Percentiles rank a stretch among this genome's conserved stretches.
These are phyloP conservation scores for Acinonyx jubatus DNA, from an alignment of 2,113 vertebrate genomes.

Conservation along the genomic window DNA sequence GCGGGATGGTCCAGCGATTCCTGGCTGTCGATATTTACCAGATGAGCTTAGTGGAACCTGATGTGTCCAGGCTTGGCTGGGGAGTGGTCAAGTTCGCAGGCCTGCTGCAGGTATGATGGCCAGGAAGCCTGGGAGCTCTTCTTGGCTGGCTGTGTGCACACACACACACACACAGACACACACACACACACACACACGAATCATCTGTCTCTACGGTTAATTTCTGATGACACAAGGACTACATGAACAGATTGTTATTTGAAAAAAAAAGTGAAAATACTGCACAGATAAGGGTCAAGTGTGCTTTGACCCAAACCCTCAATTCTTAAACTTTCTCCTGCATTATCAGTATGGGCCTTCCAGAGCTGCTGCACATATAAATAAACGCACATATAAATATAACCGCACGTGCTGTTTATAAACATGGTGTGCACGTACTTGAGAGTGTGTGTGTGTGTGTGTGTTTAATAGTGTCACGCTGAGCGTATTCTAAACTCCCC, in stretches of 20 bases:
- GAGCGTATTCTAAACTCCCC: background rate
- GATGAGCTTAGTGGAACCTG: constrained; percentile 98
- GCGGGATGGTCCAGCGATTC: constrained; percentile 95
- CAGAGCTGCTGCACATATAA: background rate
- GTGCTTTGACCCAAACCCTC: background rate
- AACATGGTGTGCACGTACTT: background rate
- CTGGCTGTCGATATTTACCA: constrained; percentile 98
- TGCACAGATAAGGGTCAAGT: background rate
- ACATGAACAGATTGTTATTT: background rate
- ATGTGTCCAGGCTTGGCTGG: constrained; percentile 96
- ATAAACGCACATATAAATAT: background rate
- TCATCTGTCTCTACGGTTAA: background rate
- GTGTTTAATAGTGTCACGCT: background rate
- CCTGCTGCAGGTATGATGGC: constrained; percentile 91
- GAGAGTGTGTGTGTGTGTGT: background rate
- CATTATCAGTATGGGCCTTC: background rate
- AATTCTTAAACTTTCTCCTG: background rate
- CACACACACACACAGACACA: background rate
- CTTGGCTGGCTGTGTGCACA: background rate
- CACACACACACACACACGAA: background rate
- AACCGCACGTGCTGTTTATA: background rate
- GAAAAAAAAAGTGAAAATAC: background rate
- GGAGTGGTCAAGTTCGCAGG: constrained; percentile 98
- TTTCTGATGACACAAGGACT: background rate
- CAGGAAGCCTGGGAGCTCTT: background rate